Conservation (phyloP, 2,113 vertebrate genomes). For the Prinia subflava region DNA sequence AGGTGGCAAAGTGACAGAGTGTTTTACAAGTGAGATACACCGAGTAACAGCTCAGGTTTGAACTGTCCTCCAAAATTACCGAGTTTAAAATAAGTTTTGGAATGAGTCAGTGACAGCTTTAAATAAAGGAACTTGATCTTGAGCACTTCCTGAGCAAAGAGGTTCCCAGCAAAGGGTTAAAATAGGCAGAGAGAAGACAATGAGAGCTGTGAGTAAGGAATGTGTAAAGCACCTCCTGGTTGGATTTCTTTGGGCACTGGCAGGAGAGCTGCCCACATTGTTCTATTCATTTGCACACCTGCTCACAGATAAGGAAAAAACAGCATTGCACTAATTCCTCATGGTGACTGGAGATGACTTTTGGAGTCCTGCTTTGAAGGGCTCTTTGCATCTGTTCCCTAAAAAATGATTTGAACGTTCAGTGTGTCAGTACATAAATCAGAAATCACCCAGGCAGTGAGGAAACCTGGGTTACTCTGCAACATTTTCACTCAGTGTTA, state of each 20-base stretch:
- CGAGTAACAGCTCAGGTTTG: not conserved
- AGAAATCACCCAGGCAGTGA: not conserved
- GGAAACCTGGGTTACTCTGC: not conserved
- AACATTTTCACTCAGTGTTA: not conserved
- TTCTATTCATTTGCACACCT: slow-evolving; percentile 71
- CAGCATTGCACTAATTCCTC: not conserved
- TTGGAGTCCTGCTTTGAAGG: not conserved
- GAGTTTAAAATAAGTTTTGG: not conserved
- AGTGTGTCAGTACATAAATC: not conserved
- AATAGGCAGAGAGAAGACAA: not conserved
- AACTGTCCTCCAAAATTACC: not conserved
- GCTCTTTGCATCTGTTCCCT: slow-evolving; percentile 1
- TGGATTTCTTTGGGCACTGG: slow-evolving; percentile 44
- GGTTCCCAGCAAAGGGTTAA: slow-evolving; percentile 48
- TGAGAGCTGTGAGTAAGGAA: slow-evolving; percentile 47
- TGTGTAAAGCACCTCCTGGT: slow-evolving; percentile 32
- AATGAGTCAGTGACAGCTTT: not conserved
- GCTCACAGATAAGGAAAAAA: slow-evolving; percentile 43
- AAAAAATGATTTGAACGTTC: not conserved
- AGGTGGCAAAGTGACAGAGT: not conserved
- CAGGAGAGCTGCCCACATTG: slow-evolving; percentile 40
- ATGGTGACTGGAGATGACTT: not conserved
- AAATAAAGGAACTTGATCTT: not conserved
- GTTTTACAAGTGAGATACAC: not conserved
- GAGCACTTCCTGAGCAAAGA: not conserved